Evolutionary conservation across 2,888 invertebrate species (phyloP).

Genomic region (Timema cristinae): DNA sequence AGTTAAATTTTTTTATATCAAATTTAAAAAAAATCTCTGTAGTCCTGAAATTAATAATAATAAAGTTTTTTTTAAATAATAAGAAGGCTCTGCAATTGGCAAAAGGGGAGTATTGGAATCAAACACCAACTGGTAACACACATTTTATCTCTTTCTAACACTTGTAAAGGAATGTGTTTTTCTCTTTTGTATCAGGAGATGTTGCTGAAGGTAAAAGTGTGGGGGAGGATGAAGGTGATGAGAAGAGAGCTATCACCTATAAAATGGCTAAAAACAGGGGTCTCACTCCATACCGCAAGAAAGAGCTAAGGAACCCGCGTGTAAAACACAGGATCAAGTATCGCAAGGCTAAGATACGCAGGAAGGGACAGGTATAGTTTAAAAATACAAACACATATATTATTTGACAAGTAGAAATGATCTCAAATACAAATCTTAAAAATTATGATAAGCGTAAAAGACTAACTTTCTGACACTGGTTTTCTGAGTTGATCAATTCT

Average conservation of each 20-base stretch:
- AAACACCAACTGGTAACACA: too few species aligned
- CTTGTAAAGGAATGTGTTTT: too few species aligned
- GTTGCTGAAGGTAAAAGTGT: slow-evolving; percentile 20
- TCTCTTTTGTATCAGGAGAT: not conserved
- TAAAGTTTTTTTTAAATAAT: too few species aligned
- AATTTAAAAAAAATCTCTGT: too few species aligned
- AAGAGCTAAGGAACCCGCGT: slow-evolving; percentile 89
- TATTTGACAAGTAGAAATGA: not conserved
- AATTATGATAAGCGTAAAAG: too few species aligned
- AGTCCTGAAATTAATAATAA: too few species aligned
- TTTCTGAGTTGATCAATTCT: too few species aligned
- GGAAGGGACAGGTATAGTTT: slow-evolving; percentile 77
- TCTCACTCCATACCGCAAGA: slow-evolving; percentile 83
- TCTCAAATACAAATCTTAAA: not conserved
- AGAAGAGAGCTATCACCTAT: slow-evolving; percentile 82
- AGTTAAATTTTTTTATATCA: too few species aligned
- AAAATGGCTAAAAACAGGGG: slow-evolving; percentile 97
- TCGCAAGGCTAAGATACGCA: slow-evolving; percentile 84
- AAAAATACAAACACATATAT: slow-evolving; percentile 35
- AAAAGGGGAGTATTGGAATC: too few species aligned
- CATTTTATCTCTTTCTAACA: too few species aligned
- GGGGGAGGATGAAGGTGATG: slow-evolving; percentile 43
- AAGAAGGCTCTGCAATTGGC: too few species aligned
- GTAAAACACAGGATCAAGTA: slow-evolving; percentile 93
- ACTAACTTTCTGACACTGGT: not conserved